Evolutionary conservation across 2,113 vertebrate genomes (phyloP).

Genomic region (Crotophaga sulcirostris): DNA sequence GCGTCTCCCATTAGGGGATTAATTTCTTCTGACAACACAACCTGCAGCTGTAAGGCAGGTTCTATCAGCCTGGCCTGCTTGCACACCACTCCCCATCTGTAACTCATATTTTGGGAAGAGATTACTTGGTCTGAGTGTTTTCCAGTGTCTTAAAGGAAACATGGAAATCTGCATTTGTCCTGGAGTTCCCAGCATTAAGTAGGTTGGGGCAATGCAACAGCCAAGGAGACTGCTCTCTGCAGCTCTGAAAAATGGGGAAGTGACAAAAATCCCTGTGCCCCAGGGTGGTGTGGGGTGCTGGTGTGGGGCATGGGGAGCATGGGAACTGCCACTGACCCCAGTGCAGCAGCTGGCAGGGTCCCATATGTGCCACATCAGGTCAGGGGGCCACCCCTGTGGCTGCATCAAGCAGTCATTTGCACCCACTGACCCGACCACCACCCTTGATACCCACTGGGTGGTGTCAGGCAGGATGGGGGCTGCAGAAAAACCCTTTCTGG

Average conservation of each 20-base stretch:
- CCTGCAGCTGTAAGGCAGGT: neutral
- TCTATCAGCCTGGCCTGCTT: neutral
- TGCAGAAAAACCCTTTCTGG: neutral
- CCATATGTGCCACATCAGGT: neutral
- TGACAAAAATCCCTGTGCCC: neutral
- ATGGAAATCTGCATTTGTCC: neutral
- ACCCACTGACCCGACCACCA: neutral
- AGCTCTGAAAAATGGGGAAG: neutral
- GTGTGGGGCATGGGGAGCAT: neutral
- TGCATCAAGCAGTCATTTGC: neutral
- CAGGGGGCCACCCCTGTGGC: neutral
- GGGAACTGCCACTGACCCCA: neutral
- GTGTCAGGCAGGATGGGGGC: neutral
- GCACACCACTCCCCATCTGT: neutral
- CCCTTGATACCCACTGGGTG: accelerated
- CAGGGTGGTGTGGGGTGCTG: neutral
- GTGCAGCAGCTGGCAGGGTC: neutral
- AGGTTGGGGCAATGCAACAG: neutral
- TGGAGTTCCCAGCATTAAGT: neutral
- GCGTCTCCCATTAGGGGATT: neutral
- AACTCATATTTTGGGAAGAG: neutral
- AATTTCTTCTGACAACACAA: neutral
- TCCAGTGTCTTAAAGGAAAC: neutral
- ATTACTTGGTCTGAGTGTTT: neutral
- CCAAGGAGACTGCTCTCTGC: neutral